A percentile compares a stretch with the other conserved stretches of the same genome.
Evolutionary conservation across 2,797 vertebrate species (phyloP).

Genomic region (Melanotaenia maccullochi): DNA sequence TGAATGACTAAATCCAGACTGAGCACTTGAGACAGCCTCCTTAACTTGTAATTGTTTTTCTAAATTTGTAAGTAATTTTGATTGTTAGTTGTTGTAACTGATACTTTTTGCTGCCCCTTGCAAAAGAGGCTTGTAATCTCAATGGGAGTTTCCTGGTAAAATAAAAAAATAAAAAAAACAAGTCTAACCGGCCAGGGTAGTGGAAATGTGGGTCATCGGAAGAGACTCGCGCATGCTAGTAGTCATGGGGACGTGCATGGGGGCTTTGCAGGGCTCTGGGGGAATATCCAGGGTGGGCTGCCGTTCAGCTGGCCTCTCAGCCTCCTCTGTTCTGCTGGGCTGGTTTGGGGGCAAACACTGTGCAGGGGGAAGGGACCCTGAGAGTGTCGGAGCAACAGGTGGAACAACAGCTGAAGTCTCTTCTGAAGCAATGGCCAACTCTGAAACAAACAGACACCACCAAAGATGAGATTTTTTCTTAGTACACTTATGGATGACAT

Average conservation of each 20-base stretch:
- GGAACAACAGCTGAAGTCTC: constrained; percentile 76
- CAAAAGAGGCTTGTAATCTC: no score
- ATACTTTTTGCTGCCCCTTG: no score
- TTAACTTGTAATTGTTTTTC: no score
- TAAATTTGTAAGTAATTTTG: no score
- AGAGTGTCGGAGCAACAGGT: constrained; percentile 53
- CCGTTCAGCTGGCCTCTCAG: constrained; percentile 65
- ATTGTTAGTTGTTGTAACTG: no score
- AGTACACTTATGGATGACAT: neutral
- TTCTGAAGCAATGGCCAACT: constrained; percentile 68
- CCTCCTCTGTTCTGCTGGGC: constrained; percentile 67
- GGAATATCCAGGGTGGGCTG: constrained; percentile 65
- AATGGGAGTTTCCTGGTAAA: no score
- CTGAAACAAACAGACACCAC: constrained; percentile 37
- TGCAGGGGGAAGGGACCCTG: constrained; percentile 75
- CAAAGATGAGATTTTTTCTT: neutral
- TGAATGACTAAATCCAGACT: no score
- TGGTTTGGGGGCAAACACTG: constrained; percentile 69
- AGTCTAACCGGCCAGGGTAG: constrained; percentile 70
- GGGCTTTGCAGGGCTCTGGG: constrained; percentile 72
- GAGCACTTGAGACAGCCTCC: no score
- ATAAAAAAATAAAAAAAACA: no score
- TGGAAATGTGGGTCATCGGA: constrained; percentile 69
- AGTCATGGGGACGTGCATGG: constrained; percentile 70
- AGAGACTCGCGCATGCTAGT: constrained; percentile 77